These are phyloP conservation scores for Protobothrops mucrosquamatus DNA, from an alignment of 2,113 vertebrate genomes.

Conservation along the genomic window DNA sequence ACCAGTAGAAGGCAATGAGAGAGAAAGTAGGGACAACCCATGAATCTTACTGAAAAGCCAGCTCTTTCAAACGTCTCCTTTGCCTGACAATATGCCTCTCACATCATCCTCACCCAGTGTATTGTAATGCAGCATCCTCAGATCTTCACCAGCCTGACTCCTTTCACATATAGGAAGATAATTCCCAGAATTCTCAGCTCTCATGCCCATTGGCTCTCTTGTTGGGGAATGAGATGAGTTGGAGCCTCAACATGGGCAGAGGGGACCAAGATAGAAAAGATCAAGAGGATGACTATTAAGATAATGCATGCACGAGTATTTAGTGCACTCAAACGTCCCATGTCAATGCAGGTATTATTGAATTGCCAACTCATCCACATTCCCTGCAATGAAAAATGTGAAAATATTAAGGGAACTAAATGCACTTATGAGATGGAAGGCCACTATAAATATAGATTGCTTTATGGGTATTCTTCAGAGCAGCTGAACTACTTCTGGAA, in stretches of 20 bases:
- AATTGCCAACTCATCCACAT: not conserved
- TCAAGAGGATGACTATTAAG: not conserved
- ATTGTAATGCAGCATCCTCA: not conserved
- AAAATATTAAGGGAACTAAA: not conserved
- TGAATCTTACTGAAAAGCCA: not conserved
- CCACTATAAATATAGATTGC: not conserved
- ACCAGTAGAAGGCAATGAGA: not conserved
- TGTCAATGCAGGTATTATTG: not conserved
- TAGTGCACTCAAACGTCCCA: not conserved
- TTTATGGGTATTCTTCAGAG: conserved; percentile 21
- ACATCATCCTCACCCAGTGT: not conserved
- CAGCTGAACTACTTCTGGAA: conserved; percentile 1
- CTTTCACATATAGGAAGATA: not conserved
- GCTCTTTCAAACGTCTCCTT: not conserved
- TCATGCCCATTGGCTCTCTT: not conserved
- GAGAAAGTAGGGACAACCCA: not conserved
- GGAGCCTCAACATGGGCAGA: not conserved
- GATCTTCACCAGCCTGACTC: not conserved
- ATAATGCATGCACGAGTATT: not conserved
- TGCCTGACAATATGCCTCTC: not conserved
- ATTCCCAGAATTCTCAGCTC: not conserved
- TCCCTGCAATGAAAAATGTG: not conserved
- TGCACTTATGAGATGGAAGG: not conserved
- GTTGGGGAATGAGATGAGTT: not conserved
- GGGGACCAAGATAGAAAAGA: not conserved